Base-by-base conservation (phyloP, 2,113 vertebrate species). In the Pelmatolapia mariae region DNA sequence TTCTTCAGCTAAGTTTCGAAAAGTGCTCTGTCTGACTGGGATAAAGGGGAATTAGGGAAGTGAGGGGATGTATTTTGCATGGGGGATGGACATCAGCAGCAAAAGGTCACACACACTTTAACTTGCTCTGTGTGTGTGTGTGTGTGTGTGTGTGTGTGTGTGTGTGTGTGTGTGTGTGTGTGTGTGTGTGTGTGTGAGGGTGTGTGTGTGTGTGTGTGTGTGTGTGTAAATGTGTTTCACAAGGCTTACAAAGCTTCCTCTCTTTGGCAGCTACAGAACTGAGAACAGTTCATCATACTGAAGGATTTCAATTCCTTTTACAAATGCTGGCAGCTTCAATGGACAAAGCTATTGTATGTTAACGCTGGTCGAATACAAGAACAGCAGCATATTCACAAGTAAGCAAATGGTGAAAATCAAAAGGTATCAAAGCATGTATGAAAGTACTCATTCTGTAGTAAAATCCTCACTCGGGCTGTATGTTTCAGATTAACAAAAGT, bases 221-320 rank as follows among this genome's bases (percentile, higher is more conserved):
- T 76, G 78, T 66, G 53, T 84, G 16, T 61, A 50, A 10, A 71
- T 22, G 83, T 73, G 90, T 93, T 94, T 93, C 91, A 87, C 80
- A 85, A 94, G 85, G 53, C 80, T 87, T 80, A 90, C 59, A 85
- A 85, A 87, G 94, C 94, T 94, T 96, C 94, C 94, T 93, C 86
- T 92, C 81, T 87, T 12, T 16, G n/a, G 45, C 81, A 73, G 86
- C 85, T 3, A 84, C 26, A 91, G 89, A 91, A 90, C 26, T 22
- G 90, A 94, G 88, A 93, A 85, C 71, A 88, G 80, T 57, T 73
- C 31, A 33, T 52, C 83, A 36, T 76, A 19, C 22, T 38, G 2
- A 26, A 89, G 82, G 36, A 87, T 92, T 90, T 86, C 86, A 89
- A 56, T 89, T 92, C 92, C 86, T 87, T 90, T 61, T 57, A 59